Conservation (phyloP, 2,797 vertebrate genomes). For the Poecilia picta region DNA sequence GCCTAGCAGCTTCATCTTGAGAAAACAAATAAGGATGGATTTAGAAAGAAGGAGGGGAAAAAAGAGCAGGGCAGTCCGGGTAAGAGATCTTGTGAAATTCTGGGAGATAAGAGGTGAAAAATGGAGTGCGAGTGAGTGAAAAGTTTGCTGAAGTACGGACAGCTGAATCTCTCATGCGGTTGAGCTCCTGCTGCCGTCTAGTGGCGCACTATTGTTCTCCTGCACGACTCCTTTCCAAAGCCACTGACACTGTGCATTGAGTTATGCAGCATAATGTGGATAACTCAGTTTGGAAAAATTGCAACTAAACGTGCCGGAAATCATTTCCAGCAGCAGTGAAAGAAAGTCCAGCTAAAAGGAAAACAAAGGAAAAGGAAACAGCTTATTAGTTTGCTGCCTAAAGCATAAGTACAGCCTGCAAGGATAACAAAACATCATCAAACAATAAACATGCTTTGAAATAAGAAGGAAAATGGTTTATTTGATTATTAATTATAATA, state of each 20-base stretch:
- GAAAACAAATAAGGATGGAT: constrained; percentile 37
- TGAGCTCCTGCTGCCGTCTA: constrained; percentile 60
- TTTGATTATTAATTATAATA: too few relatives aligned
- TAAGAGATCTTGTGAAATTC: constrained; percentile 22
- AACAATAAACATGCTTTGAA: too few relatives aligned
- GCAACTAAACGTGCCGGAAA: background rate
- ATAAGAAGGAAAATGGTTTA: too few relatives aligned
- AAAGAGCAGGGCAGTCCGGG: constrained; percentile 1
- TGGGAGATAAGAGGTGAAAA: constrained; percentile 33
- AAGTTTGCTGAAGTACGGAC: constrained; percentile 1
- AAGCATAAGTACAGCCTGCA: background rate
- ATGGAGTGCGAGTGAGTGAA: constrained; percentile 32
- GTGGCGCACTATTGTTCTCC: constrained; percentile 33
- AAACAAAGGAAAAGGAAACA: background rate
- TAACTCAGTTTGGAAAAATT: background rate
- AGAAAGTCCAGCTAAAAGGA: background rate
- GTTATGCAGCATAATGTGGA: background rate
- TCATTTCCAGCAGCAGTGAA: background rate
- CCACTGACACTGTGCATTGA: background rate
- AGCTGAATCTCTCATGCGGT: constrained; percentile 17
- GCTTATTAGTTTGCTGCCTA: background rate
- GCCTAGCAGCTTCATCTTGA: constrained; percentile 34
- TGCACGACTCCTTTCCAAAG: background rate
- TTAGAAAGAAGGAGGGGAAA: constrained; percentile 9
- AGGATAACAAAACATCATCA: background rate